phyloP scores from a whole-genome alignment of 1,140 invertebrate genomes.

The Oppia nitens region DNA sequence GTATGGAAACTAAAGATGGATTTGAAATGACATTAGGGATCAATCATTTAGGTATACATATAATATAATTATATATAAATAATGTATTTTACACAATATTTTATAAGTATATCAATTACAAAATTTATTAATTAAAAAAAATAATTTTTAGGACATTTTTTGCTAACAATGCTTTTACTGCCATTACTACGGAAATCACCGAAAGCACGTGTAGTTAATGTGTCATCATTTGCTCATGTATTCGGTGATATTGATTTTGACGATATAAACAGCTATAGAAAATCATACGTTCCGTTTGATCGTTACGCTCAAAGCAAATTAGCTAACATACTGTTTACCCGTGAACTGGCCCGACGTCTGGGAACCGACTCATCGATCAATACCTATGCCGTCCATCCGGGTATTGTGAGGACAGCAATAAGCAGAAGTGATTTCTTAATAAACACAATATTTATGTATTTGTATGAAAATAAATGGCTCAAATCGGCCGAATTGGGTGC shows the following conservation, averaged over 20 bases:
- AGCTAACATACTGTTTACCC: slow-evolving; percentile 50
- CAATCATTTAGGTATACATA: slow-evolving; percentile 79
- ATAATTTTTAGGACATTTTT: no score
- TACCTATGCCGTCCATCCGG: slow-evolving; percentile 69
- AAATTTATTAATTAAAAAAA: no score
- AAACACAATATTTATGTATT: no score
- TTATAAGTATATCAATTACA: no score
- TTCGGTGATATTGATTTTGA: slow-evolving; percentile 51
- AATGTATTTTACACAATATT: no score
- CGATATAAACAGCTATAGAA: slow-evolving; percentile 42
- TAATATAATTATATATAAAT: no score
- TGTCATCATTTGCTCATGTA: slow-evolving; percentile 29
- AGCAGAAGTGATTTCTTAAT: no score
- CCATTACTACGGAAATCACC: slow-evolving; percentile 42
- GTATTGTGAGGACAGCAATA: slow-evolving; percentile 62
- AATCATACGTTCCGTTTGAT: slow-evolving; percentile 30
- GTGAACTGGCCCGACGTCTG: slow-evolving; percentile 39
- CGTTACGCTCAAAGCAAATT: slow-evolving; percentile 62
- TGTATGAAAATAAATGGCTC: slow-evolving; percentile 54
- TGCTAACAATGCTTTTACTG: slow-evolving; percentile 56
- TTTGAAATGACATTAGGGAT: slow-evolving; percentile 71
- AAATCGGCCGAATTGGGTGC: slow-evolving; percentile 53
- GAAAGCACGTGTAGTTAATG: slow-evolving; percentile 30
- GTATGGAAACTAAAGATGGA: slow-evolving; percentile 46
- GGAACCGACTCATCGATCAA: slow-evolving; percentile 48